Conservation (phyloP, 2,888 invertebrate species). For the Empis livida region DNA sequence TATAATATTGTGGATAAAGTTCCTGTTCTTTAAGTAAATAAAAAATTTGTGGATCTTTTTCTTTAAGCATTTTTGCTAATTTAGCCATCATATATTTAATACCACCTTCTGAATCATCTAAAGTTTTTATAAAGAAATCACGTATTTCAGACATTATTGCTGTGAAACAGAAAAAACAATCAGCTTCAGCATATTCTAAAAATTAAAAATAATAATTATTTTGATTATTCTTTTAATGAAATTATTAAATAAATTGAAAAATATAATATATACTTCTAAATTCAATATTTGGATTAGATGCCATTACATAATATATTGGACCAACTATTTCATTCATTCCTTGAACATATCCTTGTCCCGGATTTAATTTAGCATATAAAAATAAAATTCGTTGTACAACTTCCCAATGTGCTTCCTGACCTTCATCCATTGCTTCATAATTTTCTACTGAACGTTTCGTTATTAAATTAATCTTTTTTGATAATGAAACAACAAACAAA, state of each 20-base stretch:
- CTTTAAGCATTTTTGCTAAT: slow-evolving; percentile 61
- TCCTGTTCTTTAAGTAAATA: slow-evolving; percentile 67
- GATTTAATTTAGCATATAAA: slow-evolving; percentile 94
- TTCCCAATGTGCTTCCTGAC: slow-evolving; percentile 96
- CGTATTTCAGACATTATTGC: slow-evolving; percentile 96
- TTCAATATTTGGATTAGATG: slow-evolving; percentile 68
- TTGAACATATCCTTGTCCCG: slow-evolving; percentile 91
- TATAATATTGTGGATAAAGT: slow-evolving; percentile 89
- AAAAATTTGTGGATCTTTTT: slow-evolving; percentile 66
- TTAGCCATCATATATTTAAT: slow-evolving; percentile 82
- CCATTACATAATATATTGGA: slow-evolving; percentile 95
- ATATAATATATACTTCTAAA: slow-evolving; percentile 51
- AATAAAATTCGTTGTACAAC: slow-evolving; percentile 94
- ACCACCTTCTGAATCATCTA: slow-evolving; percentile 87
- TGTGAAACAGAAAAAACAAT: slow-evolving; percentile 97
- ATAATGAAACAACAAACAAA: too few species aligned
- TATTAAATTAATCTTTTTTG: slow-evolving; percentile 53
- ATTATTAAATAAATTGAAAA: neutral
- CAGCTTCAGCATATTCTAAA: slow-evolving; percentile 85
- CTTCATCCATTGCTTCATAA: slow-evolving; percentile 75
- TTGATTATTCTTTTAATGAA: neutral
- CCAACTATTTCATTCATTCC: slow-evolving; percentile 99
- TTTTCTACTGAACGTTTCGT: slow-evolving; percentile 65
- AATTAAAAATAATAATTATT: slow-evolving; percentile 14
- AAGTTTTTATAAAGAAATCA: slow-evolving; percentile 90